Conservation (phyloP, 2,797 vertebrate genomes). For the Muscicapa striata region DNA sequence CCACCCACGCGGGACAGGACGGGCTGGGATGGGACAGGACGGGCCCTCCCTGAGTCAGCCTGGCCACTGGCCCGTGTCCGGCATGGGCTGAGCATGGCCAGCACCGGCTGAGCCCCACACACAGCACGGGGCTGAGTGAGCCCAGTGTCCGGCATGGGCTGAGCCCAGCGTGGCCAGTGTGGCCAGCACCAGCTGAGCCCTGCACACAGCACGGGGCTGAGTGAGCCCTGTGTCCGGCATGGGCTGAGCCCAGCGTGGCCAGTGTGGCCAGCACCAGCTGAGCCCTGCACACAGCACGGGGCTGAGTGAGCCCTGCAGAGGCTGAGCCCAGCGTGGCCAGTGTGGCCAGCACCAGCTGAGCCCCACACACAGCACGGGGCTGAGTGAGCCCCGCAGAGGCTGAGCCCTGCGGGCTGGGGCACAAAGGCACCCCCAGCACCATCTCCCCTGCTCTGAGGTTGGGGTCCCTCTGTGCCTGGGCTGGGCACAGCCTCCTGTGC, state of each 20-base stretch:
- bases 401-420: not conserved
- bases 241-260: not conserved
- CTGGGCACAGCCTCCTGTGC: not conserved
- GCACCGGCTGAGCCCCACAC: not conserved
- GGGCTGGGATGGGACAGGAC: not conserved
- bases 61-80: not conserved
- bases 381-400: not conserved
- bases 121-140: too few relatives aligned
- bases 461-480: not conserved
- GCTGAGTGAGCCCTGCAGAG: not conserved
- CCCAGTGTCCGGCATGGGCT: not conserved
- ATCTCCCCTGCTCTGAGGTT: fast-evolving
- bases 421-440: not conserved
- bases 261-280: not conserved
- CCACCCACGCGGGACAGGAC: conserved; percentile 17
- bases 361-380: too few relatives aligned
- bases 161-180: not conserved
- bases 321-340: not conserved
- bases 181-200: not conserved
- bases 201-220: too few relatives aligned
- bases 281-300: not conserved
- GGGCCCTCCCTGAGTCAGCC: not conserved
- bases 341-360: not conserved
- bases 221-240: not conserved
- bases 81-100: not conserved